Evolutionary conservation across 2,113 vertebrate genomes (phyloP), one percentile per base, ranked within the genome.

Genomic region (Myotis yumanensis): DNA sequence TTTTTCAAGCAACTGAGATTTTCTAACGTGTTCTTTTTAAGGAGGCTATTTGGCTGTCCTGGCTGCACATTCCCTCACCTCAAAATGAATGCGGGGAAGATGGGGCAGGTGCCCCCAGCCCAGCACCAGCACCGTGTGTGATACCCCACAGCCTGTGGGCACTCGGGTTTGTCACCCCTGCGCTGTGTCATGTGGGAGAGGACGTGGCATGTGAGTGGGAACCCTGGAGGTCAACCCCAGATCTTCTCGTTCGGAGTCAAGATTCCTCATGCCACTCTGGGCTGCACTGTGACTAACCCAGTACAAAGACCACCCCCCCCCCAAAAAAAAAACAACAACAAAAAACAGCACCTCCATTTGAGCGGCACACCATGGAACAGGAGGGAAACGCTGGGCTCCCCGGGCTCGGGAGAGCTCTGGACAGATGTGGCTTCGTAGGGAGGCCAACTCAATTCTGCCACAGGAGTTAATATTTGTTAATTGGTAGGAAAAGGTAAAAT

Each of bases 401-500:
- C 16, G 16, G 57, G 6, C n/a, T 12, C 4, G 0, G 6, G 43
- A 64, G 46, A 51, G 35, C 11, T 40, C 22, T 8, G 25, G 48
- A 30, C 3, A 23, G 32, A 73, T 1, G 72, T 7, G 69, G 93
- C 92, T 95, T n/a, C 59, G 2, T 4, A 5, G 52, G 85, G 91
- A 94, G 66, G 92, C 90, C 95, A 59, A 62, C 88, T 89, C 91
- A 71, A 90, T 94, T 88, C 95, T 94, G 95, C 92, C 90, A 77
- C 86, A 20, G 89, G 96, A 96, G 93, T 95, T 95, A 92, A 52
- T 96, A 84, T 87, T 94, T 96, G 95, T 90, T 97, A 97, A 97
- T 97, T 97, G 97, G 82, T 95, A 95, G 97, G 40, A 97, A 97
- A 97, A 96, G 96, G 95, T 97, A 97, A 96, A 97, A 96, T 95